These are phyloP conservation scores for Chrysocyon brachyurus DNA, from an alignment of 2,797 vertebrate genomes.

Conservation along the genomic window DNA sequence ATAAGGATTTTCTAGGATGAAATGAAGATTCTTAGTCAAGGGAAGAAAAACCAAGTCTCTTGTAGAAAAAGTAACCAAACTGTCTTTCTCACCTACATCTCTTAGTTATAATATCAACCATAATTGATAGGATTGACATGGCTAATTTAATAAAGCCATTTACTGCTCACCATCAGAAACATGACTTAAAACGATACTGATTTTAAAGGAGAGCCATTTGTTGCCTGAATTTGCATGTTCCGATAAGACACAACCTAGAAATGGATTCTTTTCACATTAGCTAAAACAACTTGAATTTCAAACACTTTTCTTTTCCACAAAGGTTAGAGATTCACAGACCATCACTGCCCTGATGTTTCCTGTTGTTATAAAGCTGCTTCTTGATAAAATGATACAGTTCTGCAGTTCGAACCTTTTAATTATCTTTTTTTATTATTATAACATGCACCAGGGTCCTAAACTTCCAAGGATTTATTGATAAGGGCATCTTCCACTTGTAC, in stretches of 20 bases:
- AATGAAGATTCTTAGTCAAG: conserved; percentile 78
- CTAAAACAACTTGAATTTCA: conserved; percentile 43
- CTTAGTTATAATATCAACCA: neutral
- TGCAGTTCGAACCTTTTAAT: conserved; percentile 88
- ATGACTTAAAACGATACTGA: neutral
- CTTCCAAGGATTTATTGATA: conserved; percentile 88
- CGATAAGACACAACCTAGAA: neutral
- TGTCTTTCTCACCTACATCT: neutral
- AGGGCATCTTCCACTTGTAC: conserved; percentile 85
- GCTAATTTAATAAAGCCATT: conserved; percentile 66
- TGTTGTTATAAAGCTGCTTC: conserved; percentile 82
- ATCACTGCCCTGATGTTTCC: conserved; percentile 67
- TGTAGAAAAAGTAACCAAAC: conserved; percentile 63
- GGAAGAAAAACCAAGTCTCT: conserved; percentile 64
- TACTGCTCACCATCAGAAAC: conserved; percentile 37
- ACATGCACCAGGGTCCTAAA: conserved; percentile 82
- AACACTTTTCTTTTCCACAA: conserved; percentile 70
- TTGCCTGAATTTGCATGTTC: conserved; percentile 55
- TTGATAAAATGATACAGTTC: conserved; percentile 81
- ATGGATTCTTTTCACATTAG: conserved; percentile 62
- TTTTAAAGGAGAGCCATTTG: conserved; percentile 32
- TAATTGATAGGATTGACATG: neutral
- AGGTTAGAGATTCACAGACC: conserved; percentile 36
- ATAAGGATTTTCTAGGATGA: conserved; percentile 73
- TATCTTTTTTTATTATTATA: conserved; percentile 88